These are phyloP conservation scores for Habroteleia sp. DNA, from an alignment of 2,888 invertebrate species.

Conservation along the genomic window DNA sequence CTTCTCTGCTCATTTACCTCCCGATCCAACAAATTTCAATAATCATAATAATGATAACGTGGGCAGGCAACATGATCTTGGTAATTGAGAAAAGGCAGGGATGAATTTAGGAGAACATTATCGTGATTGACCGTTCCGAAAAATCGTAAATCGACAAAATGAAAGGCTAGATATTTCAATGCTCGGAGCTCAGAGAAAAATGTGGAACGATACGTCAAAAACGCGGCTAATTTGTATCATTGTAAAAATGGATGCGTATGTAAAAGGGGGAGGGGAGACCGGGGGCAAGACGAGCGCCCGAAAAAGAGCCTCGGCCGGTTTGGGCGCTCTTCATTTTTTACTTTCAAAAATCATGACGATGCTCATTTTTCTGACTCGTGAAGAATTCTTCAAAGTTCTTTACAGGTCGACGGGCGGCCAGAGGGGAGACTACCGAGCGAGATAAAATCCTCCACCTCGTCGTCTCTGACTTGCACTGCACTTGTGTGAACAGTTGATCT, in stretches of 20 bases:
- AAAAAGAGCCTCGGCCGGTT: conserved; percentile 61
- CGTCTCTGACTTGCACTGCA: conserved; percentile 14
- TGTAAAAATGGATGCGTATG: conserved; percentile 52
- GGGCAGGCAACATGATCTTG: conserved; percentile 52
- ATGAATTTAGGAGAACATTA: conserved; percentile 53
- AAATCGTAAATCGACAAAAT: conserved; percentile 54
- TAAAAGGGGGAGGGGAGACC: conserved; percentile 33
- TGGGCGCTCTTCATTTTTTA: conserved; percentile 78
- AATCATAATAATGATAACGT: conserved; percentile 75
- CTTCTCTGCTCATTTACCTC: conserved; percentile 64
- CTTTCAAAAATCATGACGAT: conserved; percentile 82
- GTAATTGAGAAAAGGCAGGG: conserved; percentile 58
- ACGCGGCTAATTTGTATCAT: conserved; percentile 57
- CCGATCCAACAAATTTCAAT: conserved; percentile 73
- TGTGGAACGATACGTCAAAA: conserved; percentile 44
- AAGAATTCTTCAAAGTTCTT: conserved; percentile 80
- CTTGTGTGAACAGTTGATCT: conserved; percentile 23
- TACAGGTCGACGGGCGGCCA: conserved; percentile 51
- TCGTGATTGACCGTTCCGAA: conserved; percentile 54
- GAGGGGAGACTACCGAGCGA: conserved; percentile 43
- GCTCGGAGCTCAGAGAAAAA: conserved; percentile 26
- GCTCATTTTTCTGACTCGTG: conserved; percentile 81
- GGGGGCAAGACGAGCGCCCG: conserved; percentile 12
- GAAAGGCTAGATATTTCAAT: conserved; percentile 32
- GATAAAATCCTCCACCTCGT: conserved; percentile 60